Evolutionary conservation across 2,113 vertebrate genomes (phyloP), one percentile per base, ranked within the genome.

Genomic region (Lanius ludovicianus): DNA sequence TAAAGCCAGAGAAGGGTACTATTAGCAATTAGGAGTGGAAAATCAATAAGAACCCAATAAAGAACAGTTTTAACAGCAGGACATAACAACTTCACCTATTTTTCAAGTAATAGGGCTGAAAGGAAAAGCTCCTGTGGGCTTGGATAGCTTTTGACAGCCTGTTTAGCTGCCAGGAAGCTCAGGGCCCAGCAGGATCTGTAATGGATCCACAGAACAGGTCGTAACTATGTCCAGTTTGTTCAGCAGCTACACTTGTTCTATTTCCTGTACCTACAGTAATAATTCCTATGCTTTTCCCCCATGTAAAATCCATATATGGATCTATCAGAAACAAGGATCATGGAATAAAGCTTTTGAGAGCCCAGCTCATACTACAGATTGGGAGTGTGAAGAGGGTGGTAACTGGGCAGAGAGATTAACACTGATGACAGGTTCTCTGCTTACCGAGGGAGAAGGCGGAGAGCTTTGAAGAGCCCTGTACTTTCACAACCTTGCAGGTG

Each of bases 401-500:
- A 78, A 68, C 82, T 37, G 71, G 55, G 16, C 47, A 63, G 76
- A 83, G 62, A n/a, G 64, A 18, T 31, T 4, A 49, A 69, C 59
- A 13, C 3, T 95, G 82, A 84, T 79, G 87, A 93, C 69, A 84
- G 60, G 63, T 75, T 88, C 56, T 39, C 56, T 30, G 59, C 33
- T 79, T 12, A 67, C 46, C 55, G 71, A 22, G 62, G 70, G 41
- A 65, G 52, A 53, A 76, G 49, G 11, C 1, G 19, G 67, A 55
- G 46, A 52, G 52, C 69, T 92, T 33, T 52, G 77, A 52, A 86
- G 37, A 52, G 74, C 42, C 21, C 62, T 60, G 64, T 6, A 27
- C 87, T 91, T 91, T 82, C 87, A 68, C 94, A 93, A 92, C 46
- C 79, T 59, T 57, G 71, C 87, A 94, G 87, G 91, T 53, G 81